Percentiles rank a stretch among this genome's conserved stretches.
phyloP scores from a whole-genome alignment of 2,797 vertebrate genomes.

The Kryptopterus vitreolus region DNA sequence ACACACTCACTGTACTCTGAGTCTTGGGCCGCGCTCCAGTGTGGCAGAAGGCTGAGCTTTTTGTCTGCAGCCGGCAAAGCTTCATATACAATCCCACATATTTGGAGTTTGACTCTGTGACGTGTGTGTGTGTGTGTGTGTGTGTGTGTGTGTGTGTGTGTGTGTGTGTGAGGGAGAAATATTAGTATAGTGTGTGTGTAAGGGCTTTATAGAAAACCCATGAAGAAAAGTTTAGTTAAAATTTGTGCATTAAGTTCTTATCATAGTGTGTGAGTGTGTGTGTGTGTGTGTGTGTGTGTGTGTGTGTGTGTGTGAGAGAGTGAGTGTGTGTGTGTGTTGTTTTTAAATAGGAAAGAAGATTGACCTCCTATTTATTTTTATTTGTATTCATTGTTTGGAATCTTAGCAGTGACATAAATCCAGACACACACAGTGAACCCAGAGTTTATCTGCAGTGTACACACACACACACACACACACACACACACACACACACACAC shows the following conservation, averaged over 20 bases:
- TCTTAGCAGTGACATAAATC: not conserved
- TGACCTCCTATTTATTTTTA: not conserved
- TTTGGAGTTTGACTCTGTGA: slow-evolving; percentile 13
- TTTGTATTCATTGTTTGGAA: not conserved
- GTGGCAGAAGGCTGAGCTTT: slow-evolving; percentile 46
- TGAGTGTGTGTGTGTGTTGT: not conserved
- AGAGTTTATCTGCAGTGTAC: not conserved
- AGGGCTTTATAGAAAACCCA: too few species aligned
- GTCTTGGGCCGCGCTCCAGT: slow-evolving; percentile 37
- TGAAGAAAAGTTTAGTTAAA: not conserved
- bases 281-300: too few species aligned
- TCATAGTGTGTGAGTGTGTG: not conserved
- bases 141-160: too few species aligned
- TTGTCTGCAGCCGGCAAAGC: slow-evolving; percentile 38
- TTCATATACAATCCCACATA: slow-evolving; percentile 38
- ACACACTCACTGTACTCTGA: slow-evolving; percentile 13
- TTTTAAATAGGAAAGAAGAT: not conserved
- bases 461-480: not conserved
- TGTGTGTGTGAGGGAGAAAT: too few species aligned
- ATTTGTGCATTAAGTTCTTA: not conserved
- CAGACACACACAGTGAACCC: too few species aligned
- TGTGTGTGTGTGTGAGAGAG: not conserved
- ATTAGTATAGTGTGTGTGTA: too few species aligned
- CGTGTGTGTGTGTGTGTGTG: not conserved
- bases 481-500: too few species aligned